These are phyloP conservation scores for Euzetes globulus DNA, from an alignment of 2,888 invertebrate species.

Conservation along the genomic window DNA sequence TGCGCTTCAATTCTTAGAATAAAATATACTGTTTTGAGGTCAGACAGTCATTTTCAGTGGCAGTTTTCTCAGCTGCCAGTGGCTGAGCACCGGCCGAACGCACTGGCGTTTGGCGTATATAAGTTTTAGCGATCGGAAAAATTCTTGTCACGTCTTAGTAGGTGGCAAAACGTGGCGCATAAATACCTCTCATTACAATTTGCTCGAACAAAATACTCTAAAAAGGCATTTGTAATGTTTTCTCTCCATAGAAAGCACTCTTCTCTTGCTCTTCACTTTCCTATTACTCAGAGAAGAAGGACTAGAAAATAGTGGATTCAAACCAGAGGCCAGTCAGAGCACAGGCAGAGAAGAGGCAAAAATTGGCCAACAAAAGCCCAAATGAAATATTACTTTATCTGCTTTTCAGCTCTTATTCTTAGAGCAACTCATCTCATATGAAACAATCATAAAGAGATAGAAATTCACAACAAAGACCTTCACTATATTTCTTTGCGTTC, in stretches of 20 bases:
- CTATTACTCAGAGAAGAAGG: no score
- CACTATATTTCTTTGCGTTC: background rate
- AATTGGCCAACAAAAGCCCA: background rate
- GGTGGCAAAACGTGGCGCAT: conserved; percentile 29
- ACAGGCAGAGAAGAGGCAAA: background rate
- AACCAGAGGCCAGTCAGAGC: no score
- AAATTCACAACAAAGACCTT: background rate
- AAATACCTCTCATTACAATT: conserved; percentile 23
- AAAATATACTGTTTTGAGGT: no score
- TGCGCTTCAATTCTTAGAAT: no score
- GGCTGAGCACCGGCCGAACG: background rate
- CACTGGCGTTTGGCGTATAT: background rate
- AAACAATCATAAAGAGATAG: no score
- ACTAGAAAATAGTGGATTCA: no score
- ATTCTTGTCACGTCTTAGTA: conserved; percentile 1
- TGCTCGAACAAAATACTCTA: background rate
- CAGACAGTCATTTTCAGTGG: no score
- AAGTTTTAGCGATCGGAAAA: no score
- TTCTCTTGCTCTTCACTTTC: no score
- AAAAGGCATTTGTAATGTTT: background rate
- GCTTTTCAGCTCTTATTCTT: background rate
- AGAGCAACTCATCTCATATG: background rate
- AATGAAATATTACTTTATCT: background rate
- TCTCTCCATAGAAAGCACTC: no score
- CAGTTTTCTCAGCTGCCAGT: background rate